Conservation (phyloP, 2,888 invertebrate species). For the Ptilodon capucinus region DNA sequence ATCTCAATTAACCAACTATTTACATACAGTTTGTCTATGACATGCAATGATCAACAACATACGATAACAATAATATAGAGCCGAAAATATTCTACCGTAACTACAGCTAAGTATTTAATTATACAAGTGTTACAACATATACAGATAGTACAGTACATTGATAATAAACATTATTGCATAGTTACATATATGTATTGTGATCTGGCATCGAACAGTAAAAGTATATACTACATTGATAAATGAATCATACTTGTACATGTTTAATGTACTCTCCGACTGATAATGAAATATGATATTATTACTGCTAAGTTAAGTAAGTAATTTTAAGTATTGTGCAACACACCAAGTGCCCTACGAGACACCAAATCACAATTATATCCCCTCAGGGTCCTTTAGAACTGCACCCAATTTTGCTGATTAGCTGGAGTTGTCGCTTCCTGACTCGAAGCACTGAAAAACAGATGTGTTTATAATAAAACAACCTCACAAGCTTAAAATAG, state of each 20-base stretch:
- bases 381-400: conserved; percentile 56
- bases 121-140: conserved; percentile 69
- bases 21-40: conserved; percentile 68
- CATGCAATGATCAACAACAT: conserved; percentile 67
- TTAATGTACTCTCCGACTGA: conserved; percentile 6
- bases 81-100: conserved; percentile 45
- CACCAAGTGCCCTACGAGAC: conserved; percentile 48
- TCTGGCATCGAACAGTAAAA: conserved; percentile 45
- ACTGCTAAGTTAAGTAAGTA: conserved; percentile 61
- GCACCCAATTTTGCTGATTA: conserved; percentile 77
- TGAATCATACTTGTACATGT: conserved; percentile 8
- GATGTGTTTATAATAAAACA: not conserved
- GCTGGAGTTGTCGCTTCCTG: conserved; percentile 68
- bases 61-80: conserved; percentile 60
- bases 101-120: conserved; percentile 33
- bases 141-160: conserved; percentile 59
- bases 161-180: conserved; percentile 49
- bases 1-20: conserved; percentile 48
- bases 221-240: conserved; percentile 28
- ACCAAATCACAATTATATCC: conserved; percentile 57
- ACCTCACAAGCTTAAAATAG: not conserved
- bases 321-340: conserved; percentile 72
- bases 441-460: conserved; percentile 54
- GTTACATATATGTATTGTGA: conserved; percentile 45
- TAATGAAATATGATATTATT: conserved; percentile 36